Conservation (phyloP, 2,888 invertebrate species). For the Ophioninae sp. region DNA sequence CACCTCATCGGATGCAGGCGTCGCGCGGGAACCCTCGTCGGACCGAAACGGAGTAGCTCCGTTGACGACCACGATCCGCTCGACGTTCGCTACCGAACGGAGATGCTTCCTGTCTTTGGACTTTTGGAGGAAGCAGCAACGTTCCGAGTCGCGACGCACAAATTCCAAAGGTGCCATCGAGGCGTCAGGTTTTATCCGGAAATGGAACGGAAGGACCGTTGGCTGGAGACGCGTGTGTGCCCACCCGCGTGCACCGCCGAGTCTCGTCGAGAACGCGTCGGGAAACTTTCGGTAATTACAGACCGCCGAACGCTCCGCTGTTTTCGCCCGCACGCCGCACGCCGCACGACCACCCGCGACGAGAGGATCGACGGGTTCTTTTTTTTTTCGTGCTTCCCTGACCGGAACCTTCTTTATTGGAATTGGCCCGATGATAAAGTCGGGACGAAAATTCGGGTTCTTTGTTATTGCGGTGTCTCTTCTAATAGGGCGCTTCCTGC, state of each 20-base stretch:
- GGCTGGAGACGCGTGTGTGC: conserved; percentile 5
- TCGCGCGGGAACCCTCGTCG: too few relatives aligned
- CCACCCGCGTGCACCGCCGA: neutral
- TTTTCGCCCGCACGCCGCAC: neutral
- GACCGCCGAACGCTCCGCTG: conserved; percentile 25
- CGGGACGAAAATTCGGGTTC: conserved; percentile 28
- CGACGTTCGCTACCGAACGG: too few relatives aligned
- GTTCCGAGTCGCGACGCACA: neutral
- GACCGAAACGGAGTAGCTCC: too few relatives aligned
- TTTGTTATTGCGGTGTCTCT: conserved; percentile 28
- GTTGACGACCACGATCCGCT: too few relatives aligned
- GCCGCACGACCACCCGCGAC: conserved; percentile 35
- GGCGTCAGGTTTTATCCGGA: conserved; percentile 25
- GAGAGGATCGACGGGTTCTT: conserved; percentile 25
- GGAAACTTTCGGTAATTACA: conserved; percentile 53
- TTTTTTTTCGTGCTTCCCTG: neutral
- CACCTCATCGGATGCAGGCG: too few relatives aligned
- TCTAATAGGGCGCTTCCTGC: conserved; percentile 2
- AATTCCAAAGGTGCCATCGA: conserved; percentile 14
- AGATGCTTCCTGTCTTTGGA: neutral
- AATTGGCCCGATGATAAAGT: conserved; percentile 38
- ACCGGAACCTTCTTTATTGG: conserved; percentile 19
- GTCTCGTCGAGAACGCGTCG: conserved; percentile 17
- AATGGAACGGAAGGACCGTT: conserved; percentile 11
- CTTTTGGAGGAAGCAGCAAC: neutral